Conservation (phyloP, 1,140 invertebrate genomes). For the Planococcus citri region DNA sequence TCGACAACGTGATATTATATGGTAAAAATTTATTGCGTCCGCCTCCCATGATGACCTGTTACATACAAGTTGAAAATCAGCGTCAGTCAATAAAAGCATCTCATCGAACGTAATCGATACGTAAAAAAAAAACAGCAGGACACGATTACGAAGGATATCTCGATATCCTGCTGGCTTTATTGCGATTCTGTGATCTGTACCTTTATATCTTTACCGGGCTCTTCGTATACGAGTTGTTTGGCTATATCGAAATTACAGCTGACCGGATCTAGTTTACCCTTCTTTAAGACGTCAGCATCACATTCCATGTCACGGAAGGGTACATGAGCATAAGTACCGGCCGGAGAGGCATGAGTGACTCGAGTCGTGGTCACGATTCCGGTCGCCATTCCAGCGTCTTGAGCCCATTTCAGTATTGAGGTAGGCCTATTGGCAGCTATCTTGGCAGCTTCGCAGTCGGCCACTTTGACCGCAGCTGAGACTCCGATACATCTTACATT, state of each 20-base stretch:
- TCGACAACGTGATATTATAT: not conserved
- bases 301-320: slow-evolving; percentile 56
- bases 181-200: too few species aligned
- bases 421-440: slow-evolving; percentile 33
- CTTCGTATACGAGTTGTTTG: slow-evolving; percentile 43
- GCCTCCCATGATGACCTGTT: slow-evolving; percentile 23
- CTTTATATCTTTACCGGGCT: slow-evolving; percentile 44
- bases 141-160: too few species aligned
- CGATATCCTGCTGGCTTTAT: too few species aligned
- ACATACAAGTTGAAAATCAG: not conserved
- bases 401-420: slow-evolving; percentile 44
- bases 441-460: slow-evolving; percentile 44
- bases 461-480: slow-evolving; percentile 44
- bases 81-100: too few species aligned
- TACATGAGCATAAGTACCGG: slow-evolving; percentile 53
- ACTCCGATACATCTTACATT: slow-evolving; percentile 53
- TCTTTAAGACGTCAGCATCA: slow-evolving; percentile 38
- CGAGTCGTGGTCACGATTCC: slow-evolving; percentile 64
- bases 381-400: slow-evolving; percentile 55
- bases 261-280: slow-evolving; percentile 26
- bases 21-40: slow-evolving; percentile 11
- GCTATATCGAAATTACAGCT: slow-evolving; percentile 42
- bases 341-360: slow-evolving; percentile 69
- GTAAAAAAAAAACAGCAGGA: too few species aligned
- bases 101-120: too few species aligned